Conservation (phyloP, 2,888 invertebrate genomes). For the Parnassius mnemosyne region DNA sequence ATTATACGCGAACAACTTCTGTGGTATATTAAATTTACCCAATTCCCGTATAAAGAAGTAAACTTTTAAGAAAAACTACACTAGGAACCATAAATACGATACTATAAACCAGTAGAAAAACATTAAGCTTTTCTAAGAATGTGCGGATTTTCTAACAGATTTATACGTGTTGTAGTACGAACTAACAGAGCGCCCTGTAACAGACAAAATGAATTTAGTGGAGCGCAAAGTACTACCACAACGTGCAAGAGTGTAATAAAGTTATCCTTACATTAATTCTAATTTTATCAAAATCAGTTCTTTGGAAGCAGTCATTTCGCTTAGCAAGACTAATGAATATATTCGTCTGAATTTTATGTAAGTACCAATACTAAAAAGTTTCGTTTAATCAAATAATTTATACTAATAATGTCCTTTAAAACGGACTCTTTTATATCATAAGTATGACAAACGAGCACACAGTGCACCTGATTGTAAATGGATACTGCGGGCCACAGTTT, state of each 20-base stretch:
- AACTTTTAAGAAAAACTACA: not conserved
- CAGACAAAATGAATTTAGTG: conserved; percentile 15
- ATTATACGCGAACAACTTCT: no score
- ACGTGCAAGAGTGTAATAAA: not conserved
- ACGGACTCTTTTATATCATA: no score
- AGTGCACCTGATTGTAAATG: no score
- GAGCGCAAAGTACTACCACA: not conserved
- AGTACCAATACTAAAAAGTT: not conserved
- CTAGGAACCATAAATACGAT: no score
- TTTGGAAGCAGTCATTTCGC: not conserved
- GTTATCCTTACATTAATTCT: not conserved
- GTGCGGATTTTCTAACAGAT: conserved; percentile 12
- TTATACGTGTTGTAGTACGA: conserved; percentile 10
- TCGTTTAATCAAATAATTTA: not conserved
- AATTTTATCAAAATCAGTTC: not conserved
- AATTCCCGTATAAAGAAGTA: not conserved
- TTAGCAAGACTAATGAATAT: not conserved
- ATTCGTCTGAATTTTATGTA: not conserved
- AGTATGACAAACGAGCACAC: no score
- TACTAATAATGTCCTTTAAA: no score
- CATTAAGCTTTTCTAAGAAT: no score
- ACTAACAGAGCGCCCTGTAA: conserved; percentile 4
- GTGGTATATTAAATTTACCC: no score
- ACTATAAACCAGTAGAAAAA: no score
- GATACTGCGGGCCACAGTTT: no score